These are phyloP conservation scores for Heteropelma amictum DNA, from an alignment of 2,888 invertebrate species.

Conservation along the genomic window DNA sequence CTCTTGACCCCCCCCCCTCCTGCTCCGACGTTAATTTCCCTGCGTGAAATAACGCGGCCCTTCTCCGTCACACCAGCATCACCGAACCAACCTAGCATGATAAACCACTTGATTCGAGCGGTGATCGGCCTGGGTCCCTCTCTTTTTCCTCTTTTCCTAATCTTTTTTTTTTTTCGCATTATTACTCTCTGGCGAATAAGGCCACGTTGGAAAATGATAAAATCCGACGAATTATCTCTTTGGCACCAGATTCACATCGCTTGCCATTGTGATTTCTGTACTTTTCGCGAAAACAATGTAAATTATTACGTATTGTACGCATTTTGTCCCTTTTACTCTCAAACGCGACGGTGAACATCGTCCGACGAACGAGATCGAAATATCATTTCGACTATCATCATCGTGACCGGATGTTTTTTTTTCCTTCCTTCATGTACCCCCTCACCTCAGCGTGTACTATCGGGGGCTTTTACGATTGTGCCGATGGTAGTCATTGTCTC, in stretches of 20 bases:
- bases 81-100: constrained; percentile 11
- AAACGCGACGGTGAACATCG: background rate
- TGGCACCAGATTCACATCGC: background rate
- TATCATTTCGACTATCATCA: background rate
- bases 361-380: background rate
- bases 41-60: constrained; percentile 41
- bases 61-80: constrained; percentile 48
- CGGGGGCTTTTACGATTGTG: background rate
- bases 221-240: background rate
- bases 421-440: background rate
- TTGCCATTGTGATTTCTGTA: too few species aligned
- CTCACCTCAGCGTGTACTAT: background rate
- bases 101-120: constrained; percentile 13
- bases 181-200: constrained; percentile 7
- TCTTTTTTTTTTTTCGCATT: background rate
- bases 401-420: background rate
- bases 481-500: constrained; percentile 1
- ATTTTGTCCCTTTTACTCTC: background rate
- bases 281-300: background rate
- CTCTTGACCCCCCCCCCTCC: background rate
- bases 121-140: constrained; percentile 6
- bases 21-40: constrained; percentile 45
- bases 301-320: too few species aligned
- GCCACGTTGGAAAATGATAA: background rate
- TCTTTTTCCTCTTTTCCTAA: background rate